Evolutionary conservation across 2,797 vertebrate genomes (phyloP), one percentile per base, ranked within the genome.

Genomic region (Poliocrania exsul): DNA sequence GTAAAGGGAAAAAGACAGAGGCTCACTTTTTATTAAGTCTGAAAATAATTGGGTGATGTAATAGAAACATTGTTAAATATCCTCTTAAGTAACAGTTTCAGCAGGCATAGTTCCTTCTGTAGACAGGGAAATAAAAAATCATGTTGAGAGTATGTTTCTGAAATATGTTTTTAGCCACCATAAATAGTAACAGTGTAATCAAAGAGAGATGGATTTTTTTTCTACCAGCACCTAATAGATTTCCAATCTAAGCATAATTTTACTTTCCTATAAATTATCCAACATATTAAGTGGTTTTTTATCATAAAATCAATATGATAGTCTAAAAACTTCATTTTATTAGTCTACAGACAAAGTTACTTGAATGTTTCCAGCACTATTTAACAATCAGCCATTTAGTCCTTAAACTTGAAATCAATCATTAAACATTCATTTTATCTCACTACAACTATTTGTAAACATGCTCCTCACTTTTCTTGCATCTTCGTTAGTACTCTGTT

Each of bases 221-320:
- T 84, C 4, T 3, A 67, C 74, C 49, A 81, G 46, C 49, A 50
- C 49, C 19, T 85, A 91, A 97, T 92, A 84, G 91, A 65, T 95
- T 97, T 97, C 77, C 54, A 95, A 89, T 92, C 92, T 82, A 86
- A 80, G 28, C 18, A 87, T 25, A 50, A 88, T 74, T 95, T 96
- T 95, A 58, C 18, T 66, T 31, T 89, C 37, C 77, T 74, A 95
- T 93, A 84, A 96, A 93, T 91, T 93, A 47, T 53, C 51, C 26
- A 92, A 81, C 61, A 85, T 77, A 81, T 92, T 91, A 95, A 94
- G 64, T 54, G 77, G 28, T 69, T 96, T 94, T 95, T 86, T 64
- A 95, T 90, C 60, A 71, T 37, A 92, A 97, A 97, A 96, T 90
- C 86, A 95, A 93, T 95, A 60, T 7, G 1, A 84, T 96, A 94